Conservation (phyloP, 2,888 invertebrate species). For the Ophioninae sp. region DNA sequence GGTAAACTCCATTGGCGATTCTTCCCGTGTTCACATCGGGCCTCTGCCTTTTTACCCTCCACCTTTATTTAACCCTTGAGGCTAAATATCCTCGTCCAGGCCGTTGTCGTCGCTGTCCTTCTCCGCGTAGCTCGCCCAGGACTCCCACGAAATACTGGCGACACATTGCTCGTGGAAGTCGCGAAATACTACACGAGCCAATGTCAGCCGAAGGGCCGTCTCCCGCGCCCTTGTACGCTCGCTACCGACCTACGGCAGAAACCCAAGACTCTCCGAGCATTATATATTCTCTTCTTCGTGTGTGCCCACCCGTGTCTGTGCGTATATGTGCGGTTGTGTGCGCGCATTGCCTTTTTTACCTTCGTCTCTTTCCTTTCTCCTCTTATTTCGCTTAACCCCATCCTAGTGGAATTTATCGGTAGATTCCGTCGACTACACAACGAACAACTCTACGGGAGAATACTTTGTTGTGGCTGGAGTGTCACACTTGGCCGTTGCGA, state of each 20-base stretch:
- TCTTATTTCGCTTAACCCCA: conserved; percentile 64
- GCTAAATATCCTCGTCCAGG: conserved; percentile 53
- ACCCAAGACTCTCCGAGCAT: conserved; percentile 54
- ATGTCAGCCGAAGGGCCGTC: conserved; percentile 17
- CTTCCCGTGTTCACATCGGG: conserved; percentile 59
- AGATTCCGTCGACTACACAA: conserved; percentile 67
- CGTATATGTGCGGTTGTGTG: no score
- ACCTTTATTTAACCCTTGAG: conserved; percentile 5
- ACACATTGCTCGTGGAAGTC: conserved; percentile 65
- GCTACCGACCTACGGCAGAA: conserved; percentile 67
- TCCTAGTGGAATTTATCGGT: conserved; percentile 69
- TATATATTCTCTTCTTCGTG: conserved; percentile 55
- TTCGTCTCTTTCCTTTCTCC: conserved; percentile 3
- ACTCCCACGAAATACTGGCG: conserved; percentile 70
- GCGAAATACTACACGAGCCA: conserved; percentile 71
- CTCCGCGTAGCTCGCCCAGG: conserved; percentile 22
- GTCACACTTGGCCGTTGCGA: conserved; percentile 26
- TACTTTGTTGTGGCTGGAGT: conserved; percentile 62
- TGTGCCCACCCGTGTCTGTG: no score
- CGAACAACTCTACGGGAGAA: conserved; percentile 51
- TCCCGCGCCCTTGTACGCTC: conserved; percentile 49
- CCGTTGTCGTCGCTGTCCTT: conserved; percentile 41
- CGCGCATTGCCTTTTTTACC: conserved; percentile 12
- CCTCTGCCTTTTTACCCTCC: not conserved
- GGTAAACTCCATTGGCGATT: conserved; percentile 55